Conservation (phyloP, 2,888 invertebrate species). For the Rhodophaea formosa region DNA sequence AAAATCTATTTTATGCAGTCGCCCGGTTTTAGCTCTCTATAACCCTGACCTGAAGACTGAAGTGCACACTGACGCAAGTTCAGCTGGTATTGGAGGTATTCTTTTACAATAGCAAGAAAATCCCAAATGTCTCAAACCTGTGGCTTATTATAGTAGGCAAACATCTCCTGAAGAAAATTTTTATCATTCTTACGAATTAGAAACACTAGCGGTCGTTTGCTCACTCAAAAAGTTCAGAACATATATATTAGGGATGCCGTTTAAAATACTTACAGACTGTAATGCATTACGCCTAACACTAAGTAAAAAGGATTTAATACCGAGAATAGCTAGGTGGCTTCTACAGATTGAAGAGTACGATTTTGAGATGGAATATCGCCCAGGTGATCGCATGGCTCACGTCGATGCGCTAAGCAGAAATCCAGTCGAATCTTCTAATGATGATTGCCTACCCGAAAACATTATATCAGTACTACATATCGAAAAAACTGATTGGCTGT, state of each 20-base stretch:
- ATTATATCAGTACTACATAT: background rate
- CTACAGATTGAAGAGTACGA: slow-evolving; percentile 38
- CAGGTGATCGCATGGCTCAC: slow-evolving; percentile 36
- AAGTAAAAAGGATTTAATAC: slow-evolving; percentile 35
- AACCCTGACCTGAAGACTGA: slow-evolving; percentile 35
- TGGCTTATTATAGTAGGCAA: slow-evolving; percentile 32
- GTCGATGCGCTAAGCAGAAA: slow-evolving; percentile 37
- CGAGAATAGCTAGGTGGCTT: slow-evolving; percentile 43
- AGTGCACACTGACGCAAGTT: slow-evolving; percentile 41
- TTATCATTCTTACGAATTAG: slow-evolving; percentile 32
- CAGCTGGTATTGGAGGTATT: slow-evolving; percentile 37
- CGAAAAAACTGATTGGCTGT: background rate
- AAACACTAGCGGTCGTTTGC: slow-evolving; percentile 34
- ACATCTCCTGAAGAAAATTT: slow-evolving; percentile 25
- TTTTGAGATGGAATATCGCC: slow-evolving; percentile 40
- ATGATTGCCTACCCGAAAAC: background rate
- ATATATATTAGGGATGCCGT: slow-evolving; percentile 13
- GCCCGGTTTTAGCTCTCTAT: slow-evolving; percentile 38
- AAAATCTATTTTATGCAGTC: slow-evolving; percentile 17
- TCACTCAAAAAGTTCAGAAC: slow-evolving; percentile 18
- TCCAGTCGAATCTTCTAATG: background rate
- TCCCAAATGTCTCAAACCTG: slow-evolving; percentile 24
- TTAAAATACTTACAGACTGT: slow-evolving; percentile 36
- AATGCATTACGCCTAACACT: slow-evolving; percentile 36
- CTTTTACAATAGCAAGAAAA: slow-evolving; percentile 33